Conservation (phyloP, 2,888 invertebrate species). For the Cotesia congregata region DNA sequence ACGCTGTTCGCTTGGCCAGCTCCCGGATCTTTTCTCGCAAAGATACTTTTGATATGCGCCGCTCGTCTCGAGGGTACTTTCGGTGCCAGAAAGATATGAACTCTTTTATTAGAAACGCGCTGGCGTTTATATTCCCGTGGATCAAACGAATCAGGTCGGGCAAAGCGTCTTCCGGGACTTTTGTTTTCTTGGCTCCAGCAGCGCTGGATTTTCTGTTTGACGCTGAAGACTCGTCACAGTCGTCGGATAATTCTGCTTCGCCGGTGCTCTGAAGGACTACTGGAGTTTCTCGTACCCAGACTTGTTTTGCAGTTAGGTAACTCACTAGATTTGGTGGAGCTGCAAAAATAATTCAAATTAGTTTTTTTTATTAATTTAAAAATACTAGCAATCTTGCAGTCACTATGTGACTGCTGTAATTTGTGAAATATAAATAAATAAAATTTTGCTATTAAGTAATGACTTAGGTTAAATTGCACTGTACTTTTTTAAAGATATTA, state of each 20-base stretch:
- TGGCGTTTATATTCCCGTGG: constrained; percentile 77
- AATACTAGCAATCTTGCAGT: too few species aligned
- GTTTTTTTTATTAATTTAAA: background rate
- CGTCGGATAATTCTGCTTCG: constrained; percentile 44
- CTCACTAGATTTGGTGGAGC: constrained; percentile 51
- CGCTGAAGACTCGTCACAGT: background rate
- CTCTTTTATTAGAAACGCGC: constrained; percentile 75
- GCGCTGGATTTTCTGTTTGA: constrained; percentile 8
- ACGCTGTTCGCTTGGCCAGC: constrained; percentile 75
- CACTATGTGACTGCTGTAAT: too few species aligned
- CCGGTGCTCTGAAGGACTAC: constrained; percentile 50
- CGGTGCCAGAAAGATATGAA: constrained; percentile 75
- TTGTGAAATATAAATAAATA: too few species aligned
- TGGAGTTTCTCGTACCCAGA: constrained; percentile 62
- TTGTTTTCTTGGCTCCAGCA: constrained; percentile 62
- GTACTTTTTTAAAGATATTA: too few species aligned
- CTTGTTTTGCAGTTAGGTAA: constrained; percentile 58
- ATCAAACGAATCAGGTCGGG: constrained; percentile 77
- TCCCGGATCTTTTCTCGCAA: constrained; percentile 74
- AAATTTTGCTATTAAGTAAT: too few species aligned
- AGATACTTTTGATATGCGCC: constrained; percentile 68
- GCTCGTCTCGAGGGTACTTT: constrained; percentile 62
- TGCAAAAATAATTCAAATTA: constrained; percentile 41
- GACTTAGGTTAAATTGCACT: too few species aligned
- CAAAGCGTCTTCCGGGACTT: constrained; percentile 72